These are phyloP conservation scores for Apamea crenata DNA, from an alignment of 2,888 invertebrate genomes.

Conservation along the genomic window DNA sequence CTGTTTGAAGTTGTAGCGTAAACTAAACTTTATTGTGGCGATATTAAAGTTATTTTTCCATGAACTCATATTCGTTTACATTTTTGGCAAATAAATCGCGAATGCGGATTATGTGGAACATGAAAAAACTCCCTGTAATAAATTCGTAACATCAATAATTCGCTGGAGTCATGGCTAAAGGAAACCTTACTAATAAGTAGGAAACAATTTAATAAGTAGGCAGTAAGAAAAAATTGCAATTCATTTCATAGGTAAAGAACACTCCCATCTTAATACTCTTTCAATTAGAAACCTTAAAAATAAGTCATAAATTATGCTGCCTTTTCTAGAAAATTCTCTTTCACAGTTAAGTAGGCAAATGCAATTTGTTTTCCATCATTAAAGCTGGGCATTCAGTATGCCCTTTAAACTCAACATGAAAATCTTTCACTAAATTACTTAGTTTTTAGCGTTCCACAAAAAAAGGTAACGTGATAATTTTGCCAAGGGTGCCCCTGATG, in stretches of 20 bases:
- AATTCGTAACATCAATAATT: neutral
- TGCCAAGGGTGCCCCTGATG: neutral
- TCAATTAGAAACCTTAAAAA: slow-evolving; percentile 22
- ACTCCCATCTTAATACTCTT: neutral
- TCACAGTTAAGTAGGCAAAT: slow-evolving; percentile 39
- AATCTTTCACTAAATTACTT: slow-evolving; percentile 40
- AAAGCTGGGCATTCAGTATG: slow-evolving; percentile 41
- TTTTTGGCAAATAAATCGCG: too few relatives aligned
- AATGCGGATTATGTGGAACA: neutral
- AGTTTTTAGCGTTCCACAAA: slow-evolving; percentile 10
- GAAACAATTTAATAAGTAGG: neutral
- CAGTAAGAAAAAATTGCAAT: neutral
- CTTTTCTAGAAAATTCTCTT: slow-evolving; percentile 22
- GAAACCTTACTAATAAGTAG: neutral
- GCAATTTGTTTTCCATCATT: slow-evolving; percentile 46
- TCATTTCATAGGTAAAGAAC: neutral
- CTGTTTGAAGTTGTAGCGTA: too few relatives aligned
- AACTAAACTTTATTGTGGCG: too few relatives aligned
- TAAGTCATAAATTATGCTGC: slow-evolving; percentile 10
- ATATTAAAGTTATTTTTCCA: too few relatives aligned
- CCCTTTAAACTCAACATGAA: slow-evolving; percentile 28
- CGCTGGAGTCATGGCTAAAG: neutral
- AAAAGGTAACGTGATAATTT: too few relatives aligned
- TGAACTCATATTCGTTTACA: too few relatives aligned
- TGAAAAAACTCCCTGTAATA: neutral